Evolutionary conservation across 2,113 vertebrate genomes (phyloP).

Genomic region (Pimephales promelas): DNA sequence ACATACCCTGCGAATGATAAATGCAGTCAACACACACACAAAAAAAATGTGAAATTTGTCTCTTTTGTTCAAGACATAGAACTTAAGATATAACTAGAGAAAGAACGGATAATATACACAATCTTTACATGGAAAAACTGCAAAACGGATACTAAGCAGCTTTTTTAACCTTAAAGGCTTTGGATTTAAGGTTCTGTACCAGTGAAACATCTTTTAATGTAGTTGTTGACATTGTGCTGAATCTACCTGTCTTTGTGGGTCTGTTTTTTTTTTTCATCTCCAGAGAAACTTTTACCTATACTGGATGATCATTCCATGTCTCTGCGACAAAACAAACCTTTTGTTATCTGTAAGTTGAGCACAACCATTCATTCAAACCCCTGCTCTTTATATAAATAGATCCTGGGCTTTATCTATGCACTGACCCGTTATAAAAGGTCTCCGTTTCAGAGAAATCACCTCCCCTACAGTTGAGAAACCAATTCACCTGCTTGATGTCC

Average conservation of each 20-base stretch:
- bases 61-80: neutral
- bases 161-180: neutral
- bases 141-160: neutral
- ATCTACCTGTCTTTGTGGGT: constrained; percentile 22
- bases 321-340: constrained; percentile 36
- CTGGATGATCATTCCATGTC: constrained; percentile 30
- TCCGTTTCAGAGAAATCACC: constrained; percentile 23
- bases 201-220: constrained; percentile 15
- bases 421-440: constrained; percentile 13
- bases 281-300: constrained; percentile 35
- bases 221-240: constrained; percentile 33
- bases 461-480: constrained; percentile 22
- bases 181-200: neutral
- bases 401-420: constrained; percentile 24
- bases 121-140: no score
- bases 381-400: constrained; percentile 42
- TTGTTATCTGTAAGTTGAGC: constrained; percentile 49
- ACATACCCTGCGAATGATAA: no score
- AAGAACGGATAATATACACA: neutral
- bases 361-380: constrained; percentile 36
- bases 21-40: no score
- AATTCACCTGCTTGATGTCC: constrained; percentile 25
- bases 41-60: no score
- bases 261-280: constrained; percentile 31
- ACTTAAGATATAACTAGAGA: neutral